phyloP scores from a whole-genome alignment of 2,797 vertebrate species.

The Helostoma temminkii region DNA sequence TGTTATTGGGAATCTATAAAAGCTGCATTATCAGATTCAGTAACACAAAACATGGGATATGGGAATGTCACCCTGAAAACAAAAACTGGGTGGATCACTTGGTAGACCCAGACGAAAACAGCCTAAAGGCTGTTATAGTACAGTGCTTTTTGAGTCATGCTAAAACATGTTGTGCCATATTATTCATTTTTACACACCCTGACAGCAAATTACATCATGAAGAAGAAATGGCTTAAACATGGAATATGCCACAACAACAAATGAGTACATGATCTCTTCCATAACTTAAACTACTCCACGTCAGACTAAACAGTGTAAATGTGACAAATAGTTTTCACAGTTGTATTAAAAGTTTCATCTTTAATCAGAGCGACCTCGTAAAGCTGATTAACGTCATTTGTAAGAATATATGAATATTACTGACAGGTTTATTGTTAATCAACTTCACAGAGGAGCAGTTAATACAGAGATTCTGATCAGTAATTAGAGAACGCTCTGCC shows the following conservation, averaged over 20 bases:
- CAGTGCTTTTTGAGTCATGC: background rate
- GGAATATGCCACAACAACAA: background rate
- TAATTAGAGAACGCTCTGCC: constrained; percentile 9
- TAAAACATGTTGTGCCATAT: background rate
- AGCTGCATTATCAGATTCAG: constrained; percentile 8
- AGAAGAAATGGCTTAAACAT: background rate
- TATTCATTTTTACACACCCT: background rate
- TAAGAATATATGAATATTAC: too few relatives aligned
- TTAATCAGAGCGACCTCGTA: too few relatives aligned
- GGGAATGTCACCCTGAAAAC: background rate
- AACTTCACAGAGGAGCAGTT: background rate
- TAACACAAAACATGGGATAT: constrained; percentile 8
- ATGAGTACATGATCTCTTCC: background rate
- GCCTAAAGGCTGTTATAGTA: background rate
- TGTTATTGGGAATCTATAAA: constrained; percentile 38
- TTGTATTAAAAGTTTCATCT: too few relatives aligned
- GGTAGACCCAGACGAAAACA: too few relatives aligned
- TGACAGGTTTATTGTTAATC: constrained; percentile 20
- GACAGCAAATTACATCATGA: background rate
- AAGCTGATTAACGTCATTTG: too few relatives aligned
- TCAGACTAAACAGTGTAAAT: too few relatives aligned
- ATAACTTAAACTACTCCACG: background rate
- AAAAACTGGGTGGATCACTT: background rate
- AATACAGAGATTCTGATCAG: background rate
- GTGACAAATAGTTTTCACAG: too few relatives aligned